Percentiles rank a stretch among this genome's conserved stretches.
These are phyloP conservation scores for Netelia fuscicornis DNA, from an alignment of 2,888 invertebrate species.

Conservation along the genomic window DNA sequence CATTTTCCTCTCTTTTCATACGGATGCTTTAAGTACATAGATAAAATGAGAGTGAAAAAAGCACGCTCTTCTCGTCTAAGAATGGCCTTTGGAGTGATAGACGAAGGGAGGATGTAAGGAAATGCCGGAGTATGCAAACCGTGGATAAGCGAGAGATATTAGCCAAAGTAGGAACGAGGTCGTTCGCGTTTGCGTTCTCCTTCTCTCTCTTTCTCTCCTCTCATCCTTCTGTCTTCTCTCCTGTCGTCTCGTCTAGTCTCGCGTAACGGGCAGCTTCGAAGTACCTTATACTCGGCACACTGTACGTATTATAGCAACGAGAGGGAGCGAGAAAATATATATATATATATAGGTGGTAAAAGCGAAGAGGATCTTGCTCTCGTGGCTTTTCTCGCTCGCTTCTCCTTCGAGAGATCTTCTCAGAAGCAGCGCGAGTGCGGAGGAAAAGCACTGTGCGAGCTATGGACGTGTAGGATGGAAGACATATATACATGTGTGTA, in stretches of 20 bases:
- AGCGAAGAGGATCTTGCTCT: slow-evolving; percentile 59
- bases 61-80: background rate
- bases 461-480: slow-evolving; percentile 1
- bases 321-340: slow-evolving; percentile 5
- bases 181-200: slow-evolving; percentile 66
- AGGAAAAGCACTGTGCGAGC: slow-evolving; percentile 29
- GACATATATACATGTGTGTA: background rate
- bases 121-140: slow-evolving; percentile 77
- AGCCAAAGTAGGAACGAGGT: slow-evolving; percentile 71
- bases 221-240: slow-evolving; percentile 14
- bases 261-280: slow-evolving; percentile 54
- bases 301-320: slow-evolving; percentile 57
- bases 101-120: slow-evolving; percentile 67
- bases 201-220: background rate
- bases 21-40: background rate
- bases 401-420: slow-evolving; percentile 47
- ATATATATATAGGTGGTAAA: slow-evolving; percentile 22
- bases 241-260: slow-evolving; percentile 58
- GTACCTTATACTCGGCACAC: slow-evolving; percentile 45
- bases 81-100: slow-evolving; percentile 23
- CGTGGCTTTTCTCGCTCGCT: slow-evolving; percentile 62
- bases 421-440: slow-evolving; percentile 33
- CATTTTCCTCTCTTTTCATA: slow-evolving; percentile 3
- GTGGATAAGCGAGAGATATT: slow-evolving; percentile 82
- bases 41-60: background rate